Evolutionary conservation across 2,797 vertebrate genomes (phyloP).

Genomic region (Heliangelus exortis): DNA sequence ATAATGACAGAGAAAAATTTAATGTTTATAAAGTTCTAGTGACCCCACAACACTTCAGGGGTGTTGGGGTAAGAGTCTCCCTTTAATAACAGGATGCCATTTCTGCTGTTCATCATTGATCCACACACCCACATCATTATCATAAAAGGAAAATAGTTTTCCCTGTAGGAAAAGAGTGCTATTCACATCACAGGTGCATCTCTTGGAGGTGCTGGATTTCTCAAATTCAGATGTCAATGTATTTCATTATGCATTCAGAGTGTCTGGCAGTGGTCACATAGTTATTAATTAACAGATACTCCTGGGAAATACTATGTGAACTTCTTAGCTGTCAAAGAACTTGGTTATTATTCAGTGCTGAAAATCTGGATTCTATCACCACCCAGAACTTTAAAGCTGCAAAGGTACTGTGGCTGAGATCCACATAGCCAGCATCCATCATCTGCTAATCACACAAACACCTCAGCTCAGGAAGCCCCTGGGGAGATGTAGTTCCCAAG

Average conservation of each 20-base stretch:
- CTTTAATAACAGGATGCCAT: constrained; percentile 41
- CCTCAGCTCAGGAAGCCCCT: neutral
- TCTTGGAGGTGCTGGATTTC: neutral
- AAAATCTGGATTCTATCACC: neutral
- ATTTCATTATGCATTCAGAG: neutral
- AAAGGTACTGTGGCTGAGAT: neutral
- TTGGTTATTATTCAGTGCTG: neutral
- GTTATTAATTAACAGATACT: neutral
- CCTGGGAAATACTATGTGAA: neutral
- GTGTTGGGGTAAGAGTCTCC: neutral
- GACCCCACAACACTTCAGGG: neutral
- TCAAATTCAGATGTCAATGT: neutral
- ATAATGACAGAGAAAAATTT: neutral
- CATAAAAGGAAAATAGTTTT: constrained; percentile 85
- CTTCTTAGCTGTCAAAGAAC: neutral
- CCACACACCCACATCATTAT: constrained; percentile 78
- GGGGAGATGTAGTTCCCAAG: neutral
- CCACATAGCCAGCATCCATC: neutral
- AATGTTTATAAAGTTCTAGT: neutral
- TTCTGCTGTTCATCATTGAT: constrained; percentile 84
- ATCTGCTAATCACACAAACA: neutral
- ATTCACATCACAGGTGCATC: neutral
- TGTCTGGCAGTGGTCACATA: neutral
- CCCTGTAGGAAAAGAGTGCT: constrained; percentile 63
- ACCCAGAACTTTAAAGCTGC: neutral